Evolutionary conservation across 2,888 invertebrate species (phyloP), one percentile per base, ranked within the genome.

Genomic region (Ctenicera cuprea): DNA sequence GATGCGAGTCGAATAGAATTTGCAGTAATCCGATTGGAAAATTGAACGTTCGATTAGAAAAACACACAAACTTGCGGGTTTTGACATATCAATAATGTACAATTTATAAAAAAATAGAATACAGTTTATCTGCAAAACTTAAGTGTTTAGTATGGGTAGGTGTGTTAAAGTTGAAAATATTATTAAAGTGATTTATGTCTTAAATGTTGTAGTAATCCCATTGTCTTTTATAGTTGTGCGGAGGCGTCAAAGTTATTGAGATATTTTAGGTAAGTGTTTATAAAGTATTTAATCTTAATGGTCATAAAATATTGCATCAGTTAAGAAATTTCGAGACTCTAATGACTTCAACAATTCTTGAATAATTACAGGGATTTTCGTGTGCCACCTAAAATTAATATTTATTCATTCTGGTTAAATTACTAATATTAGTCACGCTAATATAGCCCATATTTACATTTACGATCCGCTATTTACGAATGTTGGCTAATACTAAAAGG

Each of bases 361-460:
- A 62, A 62, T 62, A 62, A 62, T 62, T 62, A 62, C 41, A 18
- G 30, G 14, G 26, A 18, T 45, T 62, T 62, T 62, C 62, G 45
- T 62, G 62, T 30, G n/a, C 22, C 45, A 43, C 16, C 12, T 12
- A 45, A 45, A 62, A 62, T 62, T 62, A 62, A 62, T 45, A 62
- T 62, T 62, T 62, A 62, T 43, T 45, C 43, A 26, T 62, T 62
- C 20, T n/a, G 38, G 16, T 14, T 26, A 62, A 62, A 62, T 62
- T 62, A 62, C 14, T 26, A 62, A 45, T 62, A 62, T 62, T 45
- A 62, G 62, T 62, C 62, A 62, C 62, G 62, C 43, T 62, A 62
- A 62, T 62, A 62, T 14, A 18, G n/a, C 20, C 11, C 14, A 26
- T 22, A 62, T 43, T 45, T 45, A 41, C 12, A 22, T 22, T 41